Evolutionary conservation across 2,113 vertebrate genomes (phyloP).

Genomic region (Progne subis): DNA sequence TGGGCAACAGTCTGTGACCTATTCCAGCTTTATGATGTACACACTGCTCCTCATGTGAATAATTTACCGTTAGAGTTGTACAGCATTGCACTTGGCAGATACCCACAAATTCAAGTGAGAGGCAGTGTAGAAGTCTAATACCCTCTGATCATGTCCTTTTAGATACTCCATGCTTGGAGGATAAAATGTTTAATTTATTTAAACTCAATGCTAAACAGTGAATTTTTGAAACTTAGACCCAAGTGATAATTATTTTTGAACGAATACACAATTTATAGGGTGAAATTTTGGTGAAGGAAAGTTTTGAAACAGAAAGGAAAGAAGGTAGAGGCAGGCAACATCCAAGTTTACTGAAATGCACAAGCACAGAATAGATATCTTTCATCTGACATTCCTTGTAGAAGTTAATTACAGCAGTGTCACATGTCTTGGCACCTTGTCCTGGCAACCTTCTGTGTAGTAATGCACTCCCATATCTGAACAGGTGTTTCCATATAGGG

Average conservation of each 20-base stretch:
- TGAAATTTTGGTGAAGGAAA: neutral
- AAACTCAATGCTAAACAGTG: neutral
- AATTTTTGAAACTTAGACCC: neutral
- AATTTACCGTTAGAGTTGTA: neutral
- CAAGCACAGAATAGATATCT: neutral
- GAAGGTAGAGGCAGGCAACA: neutral
- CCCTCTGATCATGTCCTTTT: neutral
- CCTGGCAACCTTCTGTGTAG: neutral
- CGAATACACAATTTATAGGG: neutral
- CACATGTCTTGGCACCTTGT: neutral
- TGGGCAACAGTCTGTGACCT: neutral
- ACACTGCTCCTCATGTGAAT: neutral
- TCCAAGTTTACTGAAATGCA: neutral
- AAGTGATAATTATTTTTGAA: neutral
- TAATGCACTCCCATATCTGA: too few species aligned
- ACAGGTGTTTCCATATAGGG: too few species aligned
- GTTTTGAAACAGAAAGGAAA: neutral
- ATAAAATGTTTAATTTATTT: neutral
- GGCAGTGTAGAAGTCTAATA: neutral
- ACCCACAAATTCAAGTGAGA: neutral
- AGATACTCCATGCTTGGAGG: neutral
- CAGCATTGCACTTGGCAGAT: neutral
- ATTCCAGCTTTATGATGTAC: neutral
- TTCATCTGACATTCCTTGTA: fast-evolving
- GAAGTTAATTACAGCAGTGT: neutral